phyloP scores from a whole-genome alignment of 2,888 invertebrate species.

The Atherix ibis region DNA sequence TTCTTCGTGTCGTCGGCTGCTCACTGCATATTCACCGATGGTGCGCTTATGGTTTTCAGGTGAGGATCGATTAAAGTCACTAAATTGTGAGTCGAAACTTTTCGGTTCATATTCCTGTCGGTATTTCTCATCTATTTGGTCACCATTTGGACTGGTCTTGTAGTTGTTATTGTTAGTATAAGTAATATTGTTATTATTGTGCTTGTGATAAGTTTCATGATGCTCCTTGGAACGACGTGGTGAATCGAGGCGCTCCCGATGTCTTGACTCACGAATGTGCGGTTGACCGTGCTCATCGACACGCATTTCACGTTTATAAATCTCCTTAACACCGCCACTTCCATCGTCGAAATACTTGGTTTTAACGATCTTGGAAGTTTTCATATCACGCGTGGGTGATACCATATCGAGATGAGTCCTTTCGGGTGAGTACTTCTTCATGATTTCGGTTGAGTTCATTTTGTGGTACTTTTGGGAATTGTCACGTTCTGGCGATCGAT shows the following conservation, averaged over 20 bases:
- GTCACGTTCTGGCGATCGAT: conserved; percentile 20
- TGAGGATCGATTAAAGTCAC: conserved; percentile 39
- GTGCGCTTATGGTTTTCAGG: conserved; percentile 41
- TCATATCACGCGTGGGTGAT: conserved; percentile 19
- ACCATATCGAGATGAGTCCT: conserved; percentile 23
- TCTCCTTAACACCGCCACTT: conserved; percentile 37
- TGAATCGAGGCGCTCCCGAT: conserved; percentile 30
- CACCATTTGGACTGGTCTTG: neutral
- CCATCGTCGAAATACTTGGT: conserved; percentile 32
- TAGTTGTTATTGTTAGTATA: too few relatives aligned
- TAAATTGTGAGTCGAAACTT: conserved; percentile 47
- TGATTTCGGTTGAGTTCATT: conserved; percentile 19
- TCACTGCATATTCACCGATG: conserved; percentile 20
- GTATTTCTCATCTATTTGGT: conserved; percentile 16
- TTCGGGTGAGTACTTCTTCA: conserved; percentile 24
- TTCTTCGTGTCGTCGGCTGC: conserved; percentile 33
- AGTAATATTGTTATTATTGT: conserved; percentile 11
- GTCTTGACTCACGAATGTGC: conserved; percentile 30
- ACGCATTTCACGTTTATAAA: conserved; percentile 32
- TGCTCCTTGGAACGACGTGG: conserved; percentile 4
- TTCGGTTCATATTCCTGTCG: conserved; percentile 45
- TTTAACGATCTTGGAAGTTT: conserved; percentile 24
- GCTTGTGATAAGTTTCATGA: conserved; percentile 2
- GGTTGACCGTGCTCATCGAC: conserved; percentile 30
- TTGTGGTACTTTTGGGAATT: conserved; percentile 21